Evolutionary conservation across 2,888 invertebrate species (phyloP).

Genomic region (Leptura quadrifasciata): DNA sequence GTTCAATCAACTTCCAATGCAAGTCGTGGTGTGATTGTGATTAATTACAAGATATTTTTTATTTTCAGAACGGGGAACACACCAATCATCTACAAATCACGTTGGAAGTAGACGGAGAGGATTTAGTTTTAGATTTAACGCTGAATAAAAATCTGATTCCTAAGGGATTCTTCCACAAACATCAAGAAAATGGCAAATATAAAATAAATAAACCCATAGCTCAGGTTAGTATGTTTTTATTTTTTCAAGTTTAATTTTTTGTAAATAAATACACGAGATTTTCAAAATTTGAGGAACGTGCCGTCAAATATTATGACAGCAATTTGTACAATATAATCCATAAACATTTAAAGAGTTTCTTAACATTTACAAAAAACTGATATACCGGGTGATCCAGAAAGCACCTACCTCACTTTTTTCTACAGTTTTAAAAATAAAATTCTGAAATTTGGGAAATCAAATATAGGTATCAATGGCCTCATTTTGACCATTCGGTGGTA

Average conservation of each 20-base stretch:
- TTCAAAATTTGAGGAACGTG: no score
- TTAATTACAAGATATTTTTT: constrained; percentile 8
- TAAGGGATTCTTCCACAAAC: constrained; percentile 79
- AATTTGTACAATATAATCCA: no score
- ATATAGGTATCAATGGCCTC: no score
- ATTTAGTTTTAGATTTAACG: constrained; percentile 82
- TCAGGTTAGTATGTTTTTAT: constrained; percentile 73
- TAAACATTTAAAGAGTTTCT: no score
- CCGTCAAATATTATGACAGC: no score
- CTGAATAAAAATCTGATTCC: constrained; percentile 84
- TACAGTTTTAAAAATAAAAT: no score
- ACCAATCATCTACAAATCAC: constrained; percentile 78
- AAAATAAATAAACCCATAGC: constrained; percentile 76
- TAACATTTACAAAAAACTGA: no score
- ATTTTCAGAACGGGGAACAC: constrained; percentile 75
- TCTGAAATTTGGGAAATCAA: no score
- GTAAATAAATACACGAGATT: no score
- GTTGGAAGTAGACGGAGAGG: constrained; percentile 80
- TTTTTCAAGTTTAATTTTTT: background rate
- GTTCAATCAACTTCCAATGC: background rate
- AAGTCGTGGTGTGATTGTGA: background rate
- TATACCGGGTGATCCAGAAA: no score
- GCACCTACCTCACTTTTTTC: no score
- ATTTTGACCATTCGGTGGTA: no score
- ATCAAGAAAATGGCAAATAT: constrained; percentile 77